Conservation (phyloP, 2,888 invertebrate species). For the Agrochola macilenta region DNA sequence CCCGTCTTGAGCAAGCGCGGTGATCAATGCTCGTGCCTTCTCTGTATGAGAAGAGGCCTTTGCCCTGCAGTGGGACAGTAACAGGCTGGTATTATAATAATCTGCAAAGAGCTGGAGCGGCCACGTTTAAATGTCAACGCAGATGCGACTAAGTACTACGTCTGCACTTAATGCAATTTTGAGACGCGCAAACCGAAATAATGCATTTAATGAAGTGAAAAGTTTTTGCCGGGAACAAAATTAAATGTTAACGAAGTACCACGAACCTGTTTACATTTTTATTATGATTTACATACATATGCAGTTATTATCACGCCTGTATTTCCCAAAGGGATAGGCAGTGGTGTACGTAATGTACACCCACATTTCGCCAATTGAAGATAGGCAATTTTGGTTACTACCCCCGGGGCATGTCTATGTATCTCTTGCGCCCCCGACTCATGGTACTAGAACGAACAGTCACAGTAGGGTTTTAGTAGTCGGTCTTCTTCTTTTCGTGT, state of each 20-base stretch:
- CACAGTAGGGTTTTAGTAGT: no score
- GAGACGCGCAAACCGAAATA: constrained; percentile 40
- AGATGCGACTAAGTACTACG: constrained; percentile 49
- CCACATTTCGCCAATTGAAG: background rate
- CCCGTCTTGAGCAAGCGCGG: no score
- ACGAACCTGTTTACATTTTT: background rate
- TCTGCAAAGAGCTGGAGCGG: constrained; percentile 14
- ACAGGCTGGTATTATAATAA: no score
- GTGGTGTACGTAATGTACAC: background rate
- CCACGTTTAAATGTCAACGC: constrained; percentile 44
- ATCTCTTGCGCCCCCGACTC: no score
- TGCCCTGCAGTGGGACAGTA: no score
- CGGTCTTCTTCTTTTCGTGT: no score
- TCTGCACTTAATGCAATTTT: constrained; percentile 54
- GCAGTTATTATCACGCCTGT: background rate
- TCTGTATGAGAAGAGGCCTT: no score
- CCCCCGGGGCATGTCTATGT: background rate
- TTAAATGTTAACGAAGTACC: constrained; percentile 12
- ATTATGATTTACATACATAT: background rate
- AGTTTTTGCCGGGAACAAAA: constrained; percentile 16
- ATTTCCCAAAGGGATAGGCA: background rate
- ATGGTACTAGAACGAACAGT: no score
- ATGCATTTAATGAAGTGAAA: constrained; percentile 41
- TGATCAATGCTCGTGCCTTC: no score
- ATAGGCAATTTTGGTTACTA: background rate